phyloP scores from a whole-genome alignment of 2,888 invertebrate species.

The Parthenolecanium corni region DNA sequence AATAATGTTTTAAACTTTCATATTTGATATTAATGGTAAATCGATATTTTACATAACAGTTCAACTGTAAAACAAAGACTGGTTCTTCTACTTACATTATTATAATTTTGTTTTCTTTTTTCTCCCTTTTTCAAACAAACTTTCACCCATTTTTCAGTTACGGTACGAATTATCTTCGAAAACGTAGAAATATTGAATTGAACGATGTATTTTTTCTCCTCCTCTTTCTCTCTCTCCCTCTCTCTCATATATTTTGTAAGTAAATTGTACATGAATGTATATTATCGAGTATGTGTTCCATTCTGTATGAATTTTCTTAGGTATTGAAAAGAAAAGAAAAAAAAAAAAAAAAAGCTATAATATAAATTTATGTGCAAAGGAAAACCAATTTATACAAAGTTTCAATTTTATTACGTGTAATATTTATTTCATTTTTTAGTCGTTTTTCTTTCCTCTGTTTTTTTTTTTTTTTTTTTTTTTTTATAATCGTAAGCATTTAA shows the following conservation, averaged over 20 bases:
- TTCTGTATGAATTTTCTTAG: slow-evolving; percentile 18
- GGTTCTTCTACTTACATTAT: slow-evolving; percentile 24
- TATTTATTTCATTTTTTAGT: not conserved
- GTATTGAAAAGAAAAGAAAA: not conserved
- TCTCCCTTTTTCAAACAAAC: slow-evolving; percentile 13
- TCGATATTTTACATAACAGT: slow-evolving; percentile 13
- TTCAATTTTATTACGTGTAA: not conserved
- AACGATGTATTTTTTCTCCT: slow-evolving; percentile 3
- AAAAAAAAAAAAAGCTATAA: no score
- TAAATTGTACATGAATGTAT: slow-evolving; percentile 15
- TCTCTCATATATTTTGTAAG: slow-evolving; percentile 1
- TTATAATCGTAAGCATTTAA: no score
- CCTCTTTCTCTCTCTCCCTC: not conserved
- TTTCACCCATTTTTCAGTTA: slow-evolving; percentile 15
- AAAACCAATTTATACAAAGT: no score
- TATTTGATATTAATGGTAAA: slow-evolving; percentile 16
- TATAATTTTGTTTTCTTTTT: no score
- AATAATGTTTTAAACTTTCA: slow-evolving; percentile 11
- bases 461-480: not conserved
- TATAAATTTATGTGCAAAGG: no score
- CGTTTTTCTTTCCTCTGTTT: not conserved
- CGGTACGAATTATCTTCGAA: not conserved
- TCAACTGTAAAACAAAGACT: slow-evolving; percentile 19
- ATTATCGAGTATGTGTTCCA: slow-evolving; percentile 22
- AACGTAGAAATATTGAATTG: not conserved